A percentile compares a stretch with the other conserved stretches of the same genome.
These are phyloP conservation scores for Trachelus tabidus DNA, from an alignment of 2,888 invertebrate species.

Conservation along the genomic window DNA sequence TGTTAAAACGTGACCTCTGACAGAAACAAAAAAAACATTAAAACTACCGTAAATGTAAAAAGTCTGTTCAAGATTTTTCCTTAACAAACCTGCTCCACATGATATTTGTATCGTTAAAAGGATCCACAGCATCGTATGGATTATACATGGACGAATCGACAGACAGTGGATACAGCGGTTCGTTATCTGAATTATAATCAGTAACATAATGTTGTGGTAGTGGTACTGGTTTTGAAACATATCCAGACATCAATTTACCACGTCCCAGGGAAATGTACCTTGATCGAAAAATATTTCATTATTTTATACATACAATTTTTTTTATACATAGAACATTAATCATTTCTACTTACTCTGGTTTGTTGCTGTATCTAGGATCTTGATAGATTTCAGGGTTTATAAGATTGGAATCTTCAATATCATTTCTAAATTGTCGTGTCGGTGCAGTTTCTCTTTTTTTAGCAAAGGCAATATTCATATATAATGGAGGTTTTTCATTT, in stretches of 20 bases:
- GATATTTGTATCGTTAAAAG: constrained; percentile 41
- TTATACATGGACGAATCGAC: constrained; percentile 35
- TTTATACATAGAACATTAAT: background rate
- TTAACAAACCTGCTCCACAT: constrained; percentile 53
- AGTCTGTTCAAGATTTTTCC: background rate
- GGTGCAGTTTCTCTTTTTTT: constrained; percentile 16
- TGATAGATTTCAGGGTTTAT: background rate
- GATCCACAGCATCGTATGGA: constrained; percentile 43
- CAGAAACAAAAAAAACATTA: constrained; percentile 3
- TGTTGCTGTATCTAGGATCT: background rate
- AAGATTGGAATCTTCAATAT: background rate
- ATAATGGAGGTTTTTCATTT: constrained; percentile 43
- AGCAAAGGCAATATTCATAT: constrained; percentile 43
- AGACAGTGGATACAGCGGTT: constrained; percentile 44
- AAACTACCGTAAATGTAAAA: background rate
- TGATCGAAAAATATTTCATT: background rate
- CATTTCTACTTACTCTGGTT: background rate
- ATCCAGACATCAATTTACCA: background rate
- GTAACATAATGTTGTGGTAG: background rate
- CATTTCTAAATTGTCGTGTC: background rate
- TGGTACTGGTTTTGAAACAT: background rate
- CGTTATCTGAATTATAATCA: constrained; percentile 26
- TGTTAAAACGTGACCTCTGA: constrained; percentile 37
- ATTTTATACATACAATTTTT: background rate
- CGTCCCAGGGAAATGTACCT: background rate